These are phyloP conservation scores for Toxonevra muliebris DNA, from an alignment of 2,888 invertebrate genomes.

Conservation along the genomic window DNA sequence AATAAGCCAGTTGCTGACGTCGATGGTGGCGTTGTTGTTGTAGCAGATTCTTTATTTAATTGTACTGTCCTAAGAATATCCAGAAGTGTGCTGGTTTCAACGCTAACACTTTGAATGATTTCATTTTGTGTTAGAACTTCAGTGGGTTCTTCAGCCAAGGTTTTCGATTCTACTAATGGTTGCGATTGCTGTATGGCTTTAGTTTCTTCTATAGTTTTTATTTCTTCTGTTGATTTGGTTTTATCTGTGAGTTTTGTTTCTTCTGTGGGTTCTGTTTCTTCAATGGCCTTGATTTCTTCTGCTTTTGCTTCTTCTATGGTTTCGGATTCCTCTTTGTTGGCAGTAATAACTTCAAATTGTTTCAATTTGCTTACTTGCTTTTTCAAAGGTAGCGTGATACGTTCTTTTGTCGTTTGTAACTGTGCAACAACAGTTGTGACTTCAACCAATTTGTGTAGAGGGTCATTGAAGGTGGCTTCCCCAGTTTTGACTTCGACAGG, in stretches of 20 bases:
- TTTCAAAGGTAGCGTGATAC: constrained; percentile 31
- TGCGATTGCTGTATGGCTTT: neutral
- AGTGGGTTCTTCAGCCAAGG: neutral
- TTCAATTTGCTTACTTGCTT: constrained; percentile 34
- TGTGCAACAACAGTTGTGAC: too few species aligned
- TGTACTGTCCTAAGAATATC: constrained; percentile 44
- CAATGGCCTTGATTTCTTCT: too few species aligned
- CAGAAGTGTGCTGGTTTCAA: constrained; percentile 43
- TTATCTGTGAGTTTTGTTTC: neutral
- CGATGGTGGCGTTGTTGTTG: neutral
- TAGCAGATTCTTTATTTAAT: constrained; percentile 39
- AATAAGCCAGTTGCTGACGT: neutral
- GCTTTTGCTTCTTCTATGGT: neutral
- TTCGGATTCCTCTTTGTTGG: neutral
- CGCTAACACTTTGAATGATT: constrained; percentile 39
- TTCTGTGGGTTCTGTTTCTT: too few species aligned
- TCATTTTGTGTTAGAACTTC: neutral
- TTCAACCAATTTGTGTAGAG: too few species aligned
- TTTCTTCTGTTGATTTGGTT: neutral
- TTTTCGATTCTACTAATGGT: neutral
- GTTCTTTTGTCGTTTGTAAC: constrained; percentile 1
- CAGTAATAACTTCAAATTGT: constrained; percentile 15
- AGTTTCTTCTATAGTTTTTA: neutral
- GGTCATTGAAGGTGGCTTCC: too few species aligned
- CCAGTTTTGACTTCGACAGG: too few species aligned